Percentiles rank a stretch among this genome's conserved stretches.
phyloP scores from a whole-genome alignment of 2,797 vertebrate genomes.

The Moxostoma hubbsi region DNA sequence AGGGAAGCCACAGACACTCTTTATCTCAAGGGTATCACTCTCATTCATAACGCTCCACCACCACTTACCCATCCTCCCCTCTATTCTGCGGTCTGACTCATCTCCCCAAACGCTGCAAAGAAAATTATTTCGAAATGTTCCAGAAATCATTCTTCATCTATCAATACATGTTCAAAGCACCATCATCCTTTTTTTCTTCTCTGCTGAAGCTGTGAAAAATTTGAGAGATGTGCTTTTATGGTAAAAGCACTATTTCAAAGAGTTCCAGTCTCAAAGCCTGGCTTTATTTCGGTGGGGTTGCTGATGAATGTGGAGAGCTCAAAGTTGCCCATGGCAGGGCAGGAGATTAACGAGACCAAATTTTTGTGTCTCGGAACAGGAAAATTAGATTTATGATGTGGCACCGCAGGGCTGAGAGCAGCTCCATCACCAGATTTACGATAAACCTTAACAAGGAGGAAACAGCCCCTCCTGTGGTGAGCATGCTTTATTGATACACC shows the following conservation, averaged over 20 bases:
- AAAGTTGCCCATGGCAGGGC: constrained; percentile 77
- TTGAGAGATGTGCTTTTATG: constrained; percentile 15
- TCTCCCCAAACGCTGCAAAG: constrained; percentile 19
- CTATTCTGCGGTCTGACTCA: constrained; percentile 12
- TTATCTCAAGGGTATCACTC: constrained; percentile 15
- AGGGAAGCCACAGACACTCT: constrained; percentile 18
- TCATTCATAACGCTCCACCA: neutral
- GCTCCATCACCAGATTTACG: constrained; percentile 85
- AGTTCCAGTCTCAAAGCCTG: constrained; percentile 34
- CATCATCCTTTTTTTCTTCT: constrained; percentile 4
- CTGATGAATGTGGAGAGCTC: constrained; percentile 78
- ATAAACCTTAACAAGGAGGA: constrained; percentile 81
- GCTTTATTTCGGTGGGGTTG: constrained; percentile 70
- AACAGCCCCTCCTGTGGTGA: constrained; percentile 73
- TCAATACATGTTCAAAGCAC: constrained; percentile 44
- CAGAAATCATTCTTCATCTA: constrained; percentile 34
- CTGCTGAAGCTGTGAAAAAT: constrained; percentile 12
- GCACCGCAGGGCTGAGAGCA: constrained; percentile 74
- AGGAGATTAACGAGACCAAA: constrained; percentile 82
- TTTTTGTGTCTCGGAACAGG: constrained; percentile 76
- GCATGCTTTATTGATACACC: constrained; percentile 73
- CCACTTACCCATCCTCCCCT: constrained; percentile 19
- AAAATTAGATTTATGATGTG: constrained; percentile 83
- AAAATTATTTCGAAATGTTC: constrained; percentile 47
- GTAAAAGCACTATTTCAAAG: constrained; percentile 41